Percentiles rank a stretch among this genome's conserved stretches.
These are phyloP conservation scores for Drosophila obscura DNA, from an alignment of 1,140 invertebrate genomes.

Conservation along the genomic window DNA sequence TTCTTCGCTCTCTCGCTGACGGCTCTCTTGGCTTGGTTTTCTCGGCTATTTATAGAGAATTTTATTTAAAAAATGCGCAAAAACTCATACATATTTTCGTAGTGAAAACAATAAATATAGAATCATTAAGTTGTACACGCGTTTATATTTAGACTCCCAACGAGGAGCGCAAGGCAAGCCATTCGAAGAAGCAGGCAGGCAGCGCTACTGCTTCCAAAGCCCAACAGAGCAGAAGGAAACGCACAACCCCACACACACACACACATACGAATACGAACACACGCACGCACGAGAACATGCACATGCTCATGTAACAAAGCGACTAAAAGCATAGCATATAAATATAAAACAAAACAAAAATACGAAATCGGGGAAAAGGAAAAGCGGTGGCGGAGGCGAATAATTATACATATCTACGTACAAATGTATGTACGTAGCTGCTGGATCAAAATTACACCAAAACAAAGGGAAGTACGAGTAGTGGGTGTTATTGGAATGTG, in stretches of 20 bases:
- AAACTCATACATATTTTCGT: constrained; percentile 83
- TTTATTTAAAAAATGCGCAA: constrained; percentile 79
- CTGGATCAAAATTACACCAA: no score
- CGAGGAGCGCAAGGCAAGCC: constrained; percentile 32
- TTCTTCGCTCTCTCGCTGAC: constrained; percentile 15
- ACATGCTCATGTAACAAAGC: constrained; percentile 14
- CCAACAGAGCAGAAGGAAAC: no score
- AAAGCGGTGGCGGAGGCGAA: no score
- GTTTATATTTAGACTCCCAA: constrained; percentile 78
- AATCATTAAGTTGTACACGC: constrained; percentile 83
- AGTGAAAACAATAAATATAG: constrained; percentile 84
- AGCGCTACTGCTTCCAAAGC: background rate
- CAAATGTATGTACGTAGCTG: no score
- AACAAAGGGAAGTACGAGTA: no score
- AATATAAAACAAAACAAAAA: background rate
- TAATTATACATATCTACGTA: no score
- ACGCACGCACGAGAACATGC: no score
- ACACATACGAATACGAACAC: no score
- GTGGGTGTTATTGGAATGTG: no score
- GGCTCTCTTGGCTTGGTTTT: constrained; percentile 48
- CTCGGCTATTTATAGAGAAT: constrained; percentile 44
- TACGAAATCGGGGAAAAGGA: no score
- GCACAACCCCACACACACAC: no score
- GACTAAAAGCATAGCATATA: constrained; percentile 9
- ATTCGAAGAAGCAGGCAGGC: constrained; percentile 11